phyloP scores from a whole-genome alignment of 1,140 invertebrate genomes.

The Neelides sp. region DNA sequence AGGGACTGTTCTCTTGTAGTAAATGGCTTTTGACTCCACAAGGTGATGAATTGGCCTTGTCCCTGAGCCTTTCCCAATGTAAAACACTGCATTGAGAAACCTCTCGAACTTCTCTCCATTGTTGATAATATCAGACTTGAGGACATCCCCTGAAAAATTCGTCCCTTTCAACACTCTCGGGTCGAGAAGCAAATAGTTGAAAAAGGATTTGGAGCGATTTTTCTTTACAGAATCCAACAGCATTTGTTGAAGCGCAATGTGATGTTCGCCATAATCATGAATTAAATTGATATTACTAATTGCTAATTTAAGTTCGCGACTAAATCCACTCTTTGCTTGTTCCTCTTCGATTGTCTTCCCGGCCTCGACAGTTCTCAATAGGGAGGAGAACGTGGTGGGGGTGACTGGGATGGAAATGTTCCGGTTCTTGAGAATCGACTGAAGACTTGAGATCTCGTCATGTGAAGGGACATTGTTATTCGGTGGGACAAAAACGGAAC shows the following conservation, averaged over 20 bases:
- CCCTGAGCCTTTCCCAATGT: constrained; percentile 27
- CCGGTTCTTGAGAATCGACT: no score
- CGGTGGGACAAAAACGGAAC: no score
- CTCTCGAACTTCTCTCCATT: constrained; percentile 25
- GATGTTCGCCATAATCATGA: constrained; percentile 13
- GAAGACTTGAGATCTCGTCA: no score
- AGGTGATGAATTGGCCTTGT: constrained; percentile 26
- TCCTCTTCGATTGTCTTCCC: no score
- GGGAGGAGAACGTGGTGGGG: background rate
- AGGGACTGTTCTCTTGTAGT: background rate
- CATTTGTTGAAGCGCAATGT: constrained; percentile 20
- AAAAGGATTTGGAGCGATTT: constrained; percentile 23
- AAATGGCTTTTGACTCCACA: constrained; percentile 20
- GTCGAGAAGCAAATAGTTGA: constrained; percentile 27
- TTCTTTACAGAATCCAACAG: background rate
- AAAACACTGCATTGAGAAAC: constrained; percentile 27
- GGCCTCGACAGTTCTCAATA: no score
- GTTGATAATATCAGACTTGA: constrained; percentile 24
- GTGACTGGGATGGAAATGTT: no score
- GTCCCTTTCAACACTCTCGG: constrained; percentile 24
- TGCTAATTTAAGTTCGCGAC: constrained; percentile 15
- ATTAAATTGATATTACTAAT: constrained; percentile 15
- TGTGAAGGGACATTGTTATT: no score
- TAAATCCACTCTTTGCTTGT: constrained; percentile 1
- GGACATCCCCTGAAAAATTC: constrained; percentile 28